Evolutionary conservation across 1,140 invertebrate genomes (phyloP).

Genomic region (Drosophila littoralis): DNA sequence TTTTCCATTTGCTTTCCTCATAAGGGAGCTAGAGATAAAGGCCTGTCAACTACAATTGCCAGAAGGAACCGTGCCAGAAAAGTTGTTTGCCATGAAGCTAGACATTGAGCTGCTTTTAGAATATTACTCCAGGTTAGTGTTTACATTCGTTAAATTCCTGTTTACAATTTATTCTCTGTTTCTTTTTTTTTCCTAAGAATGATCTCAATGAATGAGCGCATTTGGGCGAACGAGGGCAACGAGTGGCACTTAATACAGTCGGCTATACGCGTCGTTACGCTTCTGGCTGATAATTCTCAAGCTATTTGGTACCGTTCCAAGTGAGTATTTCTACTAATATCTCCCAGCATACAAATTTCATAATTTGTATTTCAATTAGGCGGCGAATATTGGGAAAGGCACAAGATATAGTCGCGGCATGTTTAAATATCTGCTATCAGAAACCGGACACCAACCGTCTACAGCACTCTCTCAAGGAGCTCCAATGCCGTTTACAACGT

Average conservation of each 20-base stretch:
- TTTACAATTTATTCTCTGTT: not conserved
- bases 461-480: constrained; percentile 78
- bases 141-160: not conserved
- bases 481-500: constrained; percentile 82
- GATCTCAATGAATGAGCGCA: constrained; percentile 90
- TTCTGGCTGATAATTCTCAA: constrained; percentile 84
- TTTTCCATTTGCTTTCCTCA: constrained; percentile 91
- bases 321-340: constrained; percentile 39
- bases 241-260: constrained; percentile 91
- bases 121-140: constrained; percentile 88
- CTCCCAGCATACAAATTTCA: constrained; percentile 19
- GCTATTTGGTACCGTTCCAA: constrained; percentile 69
- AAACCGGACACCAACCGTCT: constrained; percentile 87
- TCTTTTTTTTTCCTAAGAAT: constrained; percentile 83
- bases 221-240: constrained; percentile 91
- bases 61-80: constrained; percentile 88
- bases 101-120: constrained; percentile 89
- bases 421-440: constrained; percentile 88
- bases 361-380: constrained; percentile 74
- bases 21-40: constrained; percentile 90
- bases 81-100: constrained; percentile 89
- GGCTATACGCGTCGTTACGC: constrained; percentile 88
- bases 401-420: constrained; percentile 88
- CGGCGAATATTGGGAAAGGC: constrained; percentile 87
- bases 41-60: constrained; percentile 89